phyloP scores from a whole-genome alignment of 2,888 invertebrate species.

The Allygus modestus region DNA sequence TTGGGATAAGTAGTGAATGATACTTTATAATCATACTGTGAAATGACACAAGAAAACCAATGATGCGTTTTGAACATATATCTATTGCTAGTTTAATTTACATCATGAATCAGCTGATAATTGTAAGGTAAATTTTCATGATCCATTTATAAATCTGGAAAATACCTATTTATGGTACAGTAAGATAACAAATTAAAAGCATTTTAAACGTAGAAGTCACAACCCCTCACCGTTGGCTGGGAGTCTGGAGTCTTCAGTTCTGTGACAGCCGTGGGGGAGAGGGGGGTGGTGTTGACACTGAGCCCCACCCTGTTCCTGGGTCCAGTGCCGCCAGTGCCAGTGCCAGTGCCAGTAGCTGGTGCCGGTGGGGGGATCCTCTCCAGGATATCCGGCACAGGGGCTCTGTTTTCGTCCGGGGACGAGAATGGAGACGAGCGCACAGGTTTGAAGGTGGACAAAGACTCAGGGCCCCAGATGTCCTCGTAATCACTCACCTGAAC shows the following conservation, averaged over 20 bases:
- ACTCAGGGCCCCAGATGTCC: conserved; percentile 91
- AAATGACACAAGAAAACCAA: no score
- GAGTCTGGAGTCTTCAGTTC: conserved; percentile 70
- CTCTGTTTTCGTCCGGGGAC: conserved; percentile 69
- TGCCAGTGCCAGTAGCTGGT: conserved; percentile 52
- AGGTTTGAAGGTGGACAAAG: conserved; percentile 72
- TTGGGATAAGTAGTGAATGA: no score
- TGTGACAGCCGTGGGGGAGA: conserved; percentile 67
- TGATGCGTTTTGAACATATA: no score
- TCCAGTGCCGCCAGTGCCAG: conserved; percentile 50
- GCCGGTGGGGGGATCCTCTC: conserved; percentile 65
- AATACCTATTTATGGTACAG: no score
- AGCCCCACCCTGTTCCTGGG: conserved; percentile 68
- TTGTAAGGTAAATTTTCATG: no score
- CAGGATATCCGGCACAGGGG: conserved; percentile 69
- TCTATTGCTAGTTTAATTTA: no score
- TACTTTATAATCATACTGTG: no score
- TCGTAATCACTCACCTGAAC: conserved; percentile 91
- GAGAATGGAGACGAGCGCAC: conserved; percentile 69
- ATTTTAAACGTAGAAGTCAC: no score
- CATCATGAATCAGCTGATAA: no score
- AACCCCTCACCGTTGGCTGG: conserved; percentile 73
- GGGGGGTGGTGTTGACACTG: conserved; percentile 67
- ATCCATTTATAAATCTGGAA: no score
- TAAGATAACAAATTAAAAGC: no score